Evolutionary conservation across 2,888 invertebrate genomes (phyloP).

Genomic region (Sphecodes monilicornis): DNA sequence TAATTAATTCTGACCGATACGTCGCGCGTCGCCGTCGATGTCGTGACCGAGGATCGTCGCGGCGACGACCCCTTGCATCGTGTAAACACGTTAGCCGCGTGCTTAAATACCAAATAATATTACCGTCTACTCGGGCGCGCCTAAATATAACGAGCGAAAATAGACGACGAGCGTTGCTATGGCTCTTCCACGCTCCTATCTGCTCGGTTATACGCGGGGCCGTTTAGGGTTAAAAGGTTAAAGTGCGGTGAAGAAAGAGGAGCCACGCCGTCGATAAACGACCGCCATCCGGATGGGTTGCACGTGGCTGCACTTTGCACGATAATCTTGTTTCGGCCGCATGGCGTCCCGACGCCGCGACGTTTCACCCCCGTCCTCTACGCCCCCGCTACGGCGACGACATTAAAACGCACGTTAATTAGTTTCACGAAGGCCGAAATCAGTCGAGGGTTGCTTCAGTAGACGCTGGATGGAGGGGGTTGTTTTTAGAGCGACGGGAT

Average conservation of each 20-base stretch:
- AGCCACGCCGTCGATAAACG: conserved; percentile 53
- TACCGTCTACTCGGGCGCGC: conserved; percentile 38
- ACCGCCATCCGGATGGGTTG: conserved; percentile 21
- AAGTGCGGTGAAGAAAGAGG: conserved; percentile 49
- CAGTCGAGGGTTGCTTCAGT: conserved; percentile 30
- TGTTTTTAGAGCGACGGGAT: not conserved
- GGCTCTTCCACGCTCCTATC: not conserved
- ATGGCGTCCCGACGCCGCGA: conserved; percentile 49
- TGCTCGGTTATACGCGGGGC: not conserved
- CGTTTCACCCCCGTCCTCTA: conserved; percentile 43
- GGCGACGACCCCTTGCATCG: not conserved
- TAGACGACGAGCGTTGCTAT: conserved; percentile 10
- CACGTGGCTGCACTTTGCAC: conserved; percentile 57
- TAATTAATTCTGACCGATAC: not conserved
- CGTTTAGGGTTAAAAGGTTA: conserved; percentile 56
- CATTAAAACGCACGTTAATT: conserved; percentile 59
- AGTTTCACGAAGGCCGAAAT: conserved; percentile 38
- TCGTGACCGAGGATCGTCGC: not conserved
- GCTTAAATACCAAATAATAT: conserved; percentile 24
- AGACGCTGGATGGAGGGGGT: not conserved
- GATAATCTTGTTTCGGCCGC: conserved; percentile 62
- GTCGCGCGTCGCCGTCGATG: not conserved
- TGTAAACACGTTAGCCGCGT: conserved; percentile 7
- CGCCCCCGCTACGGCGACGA: conserved; percentile 35
- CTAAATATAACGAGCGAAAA: conserved; percentile 54